These are phyloP conservation scores for Raja brachyura DNA, from an alignment of 2,113 vertebrate genomes.

Conservation along the genomic window DNA sequence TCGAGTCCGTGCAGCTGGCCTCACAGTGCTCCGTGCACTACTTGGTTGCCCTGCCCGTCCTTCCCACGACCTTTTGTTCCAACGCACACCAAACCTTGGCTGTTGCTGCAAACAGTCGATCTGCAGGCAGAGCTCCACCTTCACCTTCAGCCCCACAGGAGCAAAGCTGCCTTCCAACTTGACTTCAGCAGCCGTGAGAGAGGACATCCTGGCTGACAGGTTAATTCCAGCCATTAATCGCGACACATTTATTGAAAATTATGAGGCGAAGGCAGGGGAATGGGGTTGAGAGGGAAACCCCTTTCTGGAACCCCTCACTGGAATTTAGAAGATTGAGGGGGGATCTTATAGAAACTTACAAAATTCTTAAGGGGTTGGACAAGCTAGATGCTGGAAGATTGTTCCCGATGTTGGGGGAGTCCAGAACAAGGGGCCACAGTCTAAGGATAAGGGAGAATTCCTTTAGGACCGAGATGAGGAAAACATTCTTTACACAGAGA, in stretches of 20 bases:
- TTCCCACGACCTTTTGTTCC: slow-evolving; percentile 16
- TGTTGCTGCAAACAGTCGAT: not conserved
- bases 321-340: too few relatives aligned
- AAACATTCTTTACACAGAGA: too few relatives aligned
- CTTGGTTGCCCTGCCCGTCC: not conserved
- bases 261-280: too few relatives aligned
- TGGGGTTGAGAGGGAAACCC: too few relatives aligned
- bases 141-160: not conserved
- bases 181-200: not conserved
- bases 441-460: too few relatives aligned
- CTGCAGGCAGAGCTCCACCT: not conserved
- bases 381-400: too few relatives aligned
- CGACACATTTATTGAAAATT: not conserved
- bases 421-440: too few relatives aligned
- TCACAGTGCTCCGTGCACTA: not conserved
- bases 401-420: too few relatives aligned
- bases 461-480: too few relatives aligned
- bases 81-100: not conserved
- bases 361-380: too few relatives aligned
- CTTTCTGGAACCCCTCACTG: too few relatives aligned
- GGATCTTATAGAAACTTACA: too few relatives aligned
- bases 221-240: not conserved
- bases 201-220: not conserved
- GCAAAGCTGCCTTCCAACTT: not conserved
- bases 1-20: not conserved